Evolutionary conservation across 2,888 invertebrate species (phyloP).

Genomic region (Cosmia pyralina): DNA sequence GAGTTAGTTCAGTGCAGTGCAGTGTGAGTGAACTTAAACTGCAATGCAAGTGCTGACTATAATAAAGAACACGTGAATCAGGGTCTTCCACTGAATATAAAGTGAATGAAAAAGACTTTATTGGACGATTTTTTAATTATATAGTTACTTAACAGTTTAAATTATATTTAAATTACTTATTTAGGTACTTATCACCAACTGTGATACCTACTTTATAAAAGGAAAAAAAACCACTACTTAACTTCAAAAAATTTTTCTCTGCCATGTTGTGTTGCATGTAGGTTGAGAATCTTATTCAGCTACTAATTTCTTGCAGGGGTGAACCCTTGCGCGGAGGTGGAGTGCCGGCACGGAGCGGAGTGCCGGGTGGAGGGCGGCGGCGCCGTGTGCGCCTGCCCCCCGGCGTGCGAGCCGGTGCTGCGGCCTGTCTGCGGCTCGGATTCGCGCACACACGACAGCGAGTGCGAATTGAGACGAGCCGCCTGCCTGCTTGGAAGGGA

Average conservation of each 20-base stretch:
- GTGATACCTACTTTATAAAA: background rate
- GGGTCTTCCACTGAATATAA: background rate
- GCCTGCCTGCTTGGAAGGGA: slow-evolving; percentile 91
- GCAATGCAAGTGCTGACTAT: background rate
- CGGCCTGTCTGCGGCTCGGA: slow-evolving; percentile 96
- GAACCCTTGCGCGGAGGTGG: slow-evolving; percentile 95
- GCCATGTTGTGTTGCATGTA: background rate
- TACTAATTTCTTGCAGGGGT: slow-evolving; percentile 89
- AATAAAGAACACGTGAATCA: background rate
- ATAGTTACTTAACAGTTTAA: background rate
- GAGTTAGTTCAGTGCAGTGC: background rate
- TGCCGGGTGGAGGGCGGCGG: slow-evolving; percentile 95
- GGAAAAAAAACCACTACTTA: background rate
- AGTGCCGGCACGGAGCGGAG: slow-evolving; percentile 94
- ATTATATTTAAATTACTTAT: background rate
- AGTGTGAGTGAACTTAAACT: background rate
- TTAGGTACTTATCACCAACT: background rate
- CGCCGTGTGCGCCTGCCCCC: slow-evolving; percentile 96
- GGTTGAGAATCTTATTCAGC: background rate
- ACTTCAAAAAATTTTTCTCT: background rate
- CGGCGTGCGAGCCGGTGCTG: slow-evolving; percentile 94
- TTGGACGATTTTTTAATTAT: background rate
- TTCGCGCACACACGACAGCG: slow-evolving; percentile 95
- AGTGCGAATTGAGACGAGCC: slow-evolving; percentile 94
- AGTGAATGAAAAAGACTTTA: background rate